Evolutionary conservation across 2,888 invertebrate species (phyloP).

Genomic region (Campoplex capitator): DNA sequence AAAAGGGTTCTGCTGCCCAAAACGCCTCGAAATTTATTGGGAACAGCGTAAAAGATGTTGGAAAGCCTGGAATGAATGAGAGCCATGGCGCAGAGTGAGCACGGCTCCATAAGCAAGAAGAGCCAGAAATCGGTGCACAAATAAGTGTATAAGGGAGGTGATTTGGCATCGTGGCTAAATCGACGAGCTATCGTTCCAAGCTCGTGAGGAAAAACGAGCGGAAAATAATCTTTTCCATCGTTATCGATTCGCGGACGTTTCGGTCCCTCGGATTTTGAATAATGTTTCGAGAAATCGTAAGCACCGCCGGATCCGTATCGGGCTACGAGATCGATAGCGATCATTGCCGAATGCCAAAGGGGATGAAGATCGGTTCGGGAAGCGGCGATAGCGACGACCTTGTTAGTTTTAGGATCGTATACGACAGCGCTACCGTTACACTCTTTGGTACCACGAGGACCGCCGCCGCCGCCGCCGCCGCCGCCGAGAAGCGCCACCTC

Average conservation of each 20-base stretch:
- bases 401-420: slow-evolving; percentile 89
- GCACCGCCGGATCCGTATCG: slow-evolving; percentile 91
- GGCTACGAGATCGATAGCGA: slow-evolving; percentile 94
- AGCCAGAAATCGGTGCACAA: slow-evolving; percentile 95
- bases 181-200: slow-evolving; percentile 29
- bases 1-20: slow-evolving; percentile 90
- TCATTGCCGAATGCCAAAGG: slow-evolving; percentile 93
- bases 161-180: slow-evolving; percentile 31
- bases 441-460: slow-evolving; percentile 74
- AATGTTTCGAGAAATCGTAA: slow-evolving; percentile 84
- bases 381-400: slow-evolving; percentile 88
- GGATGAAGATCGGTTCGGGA: slow-evolving; percentile 88
- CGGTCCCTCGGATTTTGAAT: slow-evolving; percentile 37
- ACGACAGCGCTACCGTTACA: slow-evolving; percentile 87
- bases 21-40: slow-evolving; percentile 88
- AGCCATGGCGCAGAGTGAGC: slow-evolving; percentile 98
- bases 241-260: slow-evolving; percentile 62
- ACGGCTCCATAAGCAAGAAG: slow-evolving; percentile 94
- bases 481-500: slow-evolving; percentile 84
- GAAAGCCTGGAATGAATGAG: slow-evolving; percentile 95
- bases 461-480: slow-evolving; percentile 65
- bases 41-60: slow-evolving; percentile 91
- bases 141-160: slow-evolving; percentile 84
- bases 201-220: slow-evolving; percentile 40
- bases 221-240: neutral